These are phyloP conservation scores for Albula goreensis DNA, from an alignment of 2,113 vertebrate species.

Conservation along the genomic window DNA sequence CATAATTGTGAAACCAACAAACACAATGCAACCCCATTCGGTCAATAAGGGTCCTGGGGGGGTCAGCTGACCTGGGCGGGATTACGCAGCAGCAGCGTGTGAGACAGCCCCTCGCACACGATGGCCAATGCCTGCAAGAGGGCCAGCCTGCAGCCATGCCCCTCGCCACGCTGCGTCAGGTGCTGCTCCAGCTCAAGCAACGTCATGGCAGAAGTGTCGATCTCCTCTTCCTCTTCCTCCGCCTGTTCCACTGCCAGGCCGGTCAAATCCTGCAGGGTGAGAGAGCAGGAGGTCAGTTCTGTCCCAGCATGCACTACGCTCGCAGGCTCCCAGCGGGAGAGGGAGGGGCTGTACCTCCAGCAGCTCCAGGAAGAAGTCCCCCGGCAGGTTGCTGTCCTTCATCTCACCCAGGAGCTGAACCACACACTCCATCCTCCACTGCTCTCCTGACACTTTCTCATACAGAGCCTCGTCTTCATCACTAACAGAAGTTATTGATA, in stretches of 20 bases:
- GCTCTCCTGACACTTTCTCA: constrained; percentile 82
- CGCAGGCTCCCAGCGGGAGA: background rate
- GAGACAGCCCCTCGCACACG: constrained; percentile 79
- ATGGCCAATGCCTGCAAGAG: constrained; percentile 83
- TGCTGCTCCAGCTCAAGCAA: constrained; percentile 77
- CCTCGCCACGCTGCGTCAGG: constrained; percentile 39
- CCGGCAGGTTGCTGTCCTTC: constrained; percentile 78
- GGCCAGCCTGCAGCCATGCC: constrained; percentile 65
- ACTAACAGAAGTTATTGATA: constrained; percentile 45
- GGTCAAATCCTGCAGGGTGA: constrained; percentile 76
- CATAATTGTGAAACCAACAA: background rate
- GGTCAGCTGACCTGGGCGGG: constrained; percentile 75
- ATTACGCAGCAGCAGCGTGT: constrained; percentile 80
- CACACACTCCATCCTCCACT: constrained; percentile 80
- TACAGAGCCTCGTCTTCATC: constrained; percentile 85
- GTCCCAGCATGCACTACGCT: background rate
- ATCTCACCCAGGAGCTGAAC: constrained; percentile 78
- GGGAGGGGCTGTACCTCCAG: constrained; percentile 73
- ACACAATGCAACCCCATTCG: background rate
- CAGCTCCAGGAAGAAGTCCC: constrained; percentile 88
- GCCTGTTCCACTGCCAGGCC: constrained; percentile 55
- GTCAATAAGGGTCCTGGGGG: background rate
- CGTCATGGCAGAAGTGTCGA: constrained; percentile 50
- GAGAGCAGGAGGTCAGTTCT: background rate
- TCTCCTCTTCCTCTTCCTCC: constrained; percentile 28